Evolutionary conservation across 2,113 vertebrate genomes (phyloP), one percentile per base, ranked within the genome.

Genomic region (Hydrolagus affinis): DNA sequence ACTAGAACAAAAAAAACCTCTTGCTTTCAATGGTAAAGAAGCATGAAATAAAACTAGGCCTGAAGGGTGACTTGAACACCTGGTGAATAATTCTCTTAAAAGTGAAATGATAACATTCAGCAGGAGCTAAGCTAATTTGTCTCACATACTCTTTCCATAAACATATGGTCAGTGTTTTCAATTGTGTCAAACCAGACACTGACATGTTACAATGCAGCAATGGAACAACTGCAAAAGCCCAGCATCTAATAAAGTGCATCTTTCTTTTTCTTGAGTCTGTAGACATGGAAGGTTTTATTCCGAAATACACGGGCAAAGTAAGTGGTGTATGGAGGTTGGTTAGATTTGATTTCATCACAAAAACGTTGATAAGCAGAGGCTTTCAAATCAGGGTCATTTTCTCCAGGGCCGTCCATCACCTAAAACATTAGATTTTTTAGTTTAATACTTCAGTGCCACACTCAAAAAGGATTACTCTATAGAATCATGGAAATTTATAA

Each of bases 241-340:
- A 60, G 62, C 56, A 66, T 83, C 60, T 66, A 66, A 30, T 68
- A 32, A 64, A 14, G 78, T 32, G 11, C 10, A 83, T 90, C 92
- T 89, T 93, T 93, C 87, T 89, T 90, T 77, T 90, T 90, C 74
- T 90, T 87, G 8, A 98, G 91, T 87, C 90, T 95, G 94, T 98
- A 99, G 75, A 98, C 95, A 0, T 97, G 94, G 91, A 99, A 98
- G 4, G 96, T 98, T 91, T 97, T 98, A 91, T 98, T 99, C 86
- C 95, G 94, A 88, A 98, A 99, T 6, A 95, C 96, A 85, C 93
- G 92, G 60, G 92, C 94, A 91, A 99, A 99, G 88, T 95, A 91
- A 0, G 74, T 74, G 0, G 87, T 85, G 85, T 96, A 97, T 2
- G 93, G 87, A 0, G 93, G 90, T 0, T 89, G 87, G 73, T 94